Evolutionary conservation across 2,113 vertebrate species (phyloP).

Genomic region (Saguinus midas): DNA sequence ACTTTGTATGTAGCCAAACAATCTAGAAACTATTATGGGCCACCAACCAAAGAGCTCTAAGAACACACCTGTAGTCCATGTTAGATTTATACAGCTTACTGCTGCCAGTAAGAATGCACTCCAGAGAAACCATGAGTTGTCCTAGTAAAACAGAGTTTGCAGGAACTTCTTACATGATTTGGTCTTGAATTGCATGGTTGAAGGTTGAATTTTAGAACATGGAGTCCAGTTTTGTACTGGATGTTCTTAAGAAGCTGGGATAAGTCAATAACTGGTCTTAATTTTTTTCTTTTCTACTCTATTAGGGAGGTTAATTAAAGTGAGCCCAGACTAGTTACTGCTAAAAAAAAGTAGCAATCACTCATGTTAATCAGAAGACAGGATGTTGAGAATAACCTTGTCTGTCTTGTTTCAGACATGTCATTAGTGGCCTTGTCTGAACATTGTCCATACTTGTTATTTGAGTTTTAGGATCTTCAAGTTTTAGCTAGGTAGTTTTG

Average conservation of each 20-base stretch:
- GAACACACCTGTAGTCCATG: background rate
- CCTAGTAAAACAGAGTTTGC: background rate
- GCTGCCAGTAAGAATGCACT: background rate
- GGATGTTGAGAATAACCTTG: background rate
- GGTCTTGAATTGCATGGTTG: background rate
- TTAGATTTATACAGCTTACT: background rate
- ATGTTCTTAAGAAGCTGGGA: background rate
- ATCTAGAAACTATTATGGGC: background rate
- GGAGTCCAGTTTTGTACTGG: background rate
- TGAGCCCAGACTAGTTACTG: background rate
- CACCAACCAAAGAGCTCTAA: background rate
- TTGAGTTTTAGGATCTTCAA: background rate
- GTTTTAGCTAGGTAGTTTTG: constrained; percentile 26
- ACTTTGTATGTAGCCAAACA: background rate
- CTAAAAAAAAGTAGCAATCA: background rate
- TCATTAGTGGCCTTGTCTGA: background rate
- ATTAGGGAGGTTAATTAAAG: background rate
- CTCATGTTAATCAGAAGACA: background rate
- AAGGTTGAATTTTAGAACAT: background rate
- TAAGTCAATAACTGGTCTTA: background rate
- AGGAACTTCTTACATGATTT: constrained; percentile 1
- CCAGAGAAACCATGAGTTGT: background rate
- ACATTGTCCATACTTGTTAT: background rate
- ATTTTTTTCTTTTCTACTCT: background rate
- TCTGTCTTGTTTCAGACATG: background rate